A percentile compares a stretch with the other conserved stretches of the same genome.
Evolutionary conservation across 2,113 vertebrate species (phyloP).

Genomic region (Aptenodytes forsteri): DNA sequence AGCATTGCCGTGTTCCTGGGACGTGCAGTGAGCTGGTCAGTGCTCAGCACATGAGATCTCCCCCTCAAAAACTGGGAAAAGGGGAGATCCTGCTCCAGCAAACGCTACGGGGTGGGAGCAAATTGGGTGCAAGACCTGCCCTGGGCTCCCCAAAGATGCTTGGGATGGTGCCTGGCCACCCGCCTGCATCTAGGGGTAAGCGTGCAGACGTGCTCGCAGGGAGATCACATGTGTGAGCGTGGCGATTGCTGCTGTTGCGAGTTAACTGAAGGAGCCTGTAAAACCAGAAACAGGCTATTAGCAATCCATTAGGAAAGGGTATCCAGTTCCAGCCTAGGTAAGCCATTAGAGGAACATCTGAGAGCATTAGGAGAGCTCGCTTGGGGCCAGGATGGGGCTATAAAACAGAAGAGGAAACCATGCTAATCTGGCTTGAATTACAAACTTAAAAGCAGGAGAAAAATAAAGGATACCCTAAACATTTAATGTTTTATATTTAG

Average conservation of each 20-base stretch:
- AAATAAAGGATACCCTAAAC: slow-evolving; percentile 62
- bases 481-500: slow-evolving; percentile 70
- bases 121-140: background rate
- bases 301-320: slow-evolving; percentile 78
- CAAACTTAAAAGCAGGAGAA: slow-evolving; percentile 71
- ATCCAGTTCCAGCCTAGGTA: slow-evolving; percentile 79
- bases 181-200: background rate
- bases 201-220: background rate
- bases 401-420: slow-evolving; percentile 72
- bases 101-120: accelerated
- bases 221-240: background rate
- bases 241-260: background rate
- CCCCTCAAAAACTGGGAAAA: background rate
- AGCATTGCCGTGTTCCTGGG: background rate
- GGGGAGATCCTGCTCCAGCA: background rate
- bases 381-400: slow-evolving; percentile 70
- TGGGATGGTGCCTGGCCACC: background rate
- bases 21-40: background rate
- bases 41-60: background rate
- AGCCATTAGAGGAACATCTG: slow-evolving; percentile 79
- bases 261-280: slow-evolving; percentile 74
- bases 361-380: slow-evolving; percentile 69
- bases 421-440: slow-evolving; percentile 75
- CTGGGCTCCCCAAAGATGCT: background rate
- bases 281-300: slow-evolving; percentile 84